These are phyloP conservation scores for Miopithecus talapoin DNA, from an alignment of 2,797 vertebrate genomes.

Conservation along the genomic window DNA sequence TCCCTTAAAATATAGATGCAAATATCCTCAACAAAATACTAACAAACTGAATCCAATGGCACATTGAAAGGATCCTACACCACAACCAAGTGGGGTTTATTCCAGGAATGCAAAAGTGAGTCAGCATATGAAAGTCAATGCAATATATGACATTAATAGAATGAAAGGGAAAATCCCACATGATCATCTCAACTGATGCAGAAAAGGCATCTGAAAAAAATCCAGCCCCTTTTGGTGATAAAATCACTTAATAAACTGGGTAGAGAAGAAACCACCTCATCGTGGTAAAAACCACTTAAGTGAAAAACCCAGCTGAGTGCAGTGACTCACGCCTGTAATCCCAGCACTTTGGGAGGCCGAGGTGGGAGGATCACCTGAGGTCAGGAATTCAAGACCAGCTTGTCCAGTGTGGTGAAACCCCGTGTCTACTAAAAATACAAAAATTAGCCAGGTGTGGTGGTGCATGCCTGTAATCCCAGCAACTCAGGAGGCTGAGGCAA, in stretches of 20 bases:
- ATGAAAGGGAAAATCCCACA: background rate
- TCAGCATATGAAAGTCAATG: fast-evolving
- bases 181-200: background rate
- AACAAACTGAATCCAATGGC: no score
- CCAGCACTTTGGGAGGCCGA: no score
- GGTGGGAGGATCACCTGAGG: no score
- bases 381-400: no score
- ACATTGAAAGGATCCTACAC: fast-evolving
- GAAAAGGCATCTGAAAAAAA: background rate
- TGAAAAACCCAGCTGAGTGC: background rate
- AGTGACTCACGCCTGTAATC: fast-evolving
- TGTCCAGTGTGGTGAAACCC: no score
- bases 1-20: background rate
- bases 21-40: background rate
- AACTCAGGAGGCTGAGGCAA: no score
- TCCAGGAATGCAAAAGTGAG: background rate
- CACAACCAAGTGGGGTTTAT: fast-evolving
- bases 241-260: background rate
- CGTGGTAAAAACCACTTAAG: background rate
- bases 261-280: background rate
- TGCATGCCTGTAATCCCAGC: no score
- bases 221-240: background rate
- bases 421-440: no score
- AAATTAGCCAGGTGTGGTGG: no score
- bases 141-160: fast-evolving